A percentile compares a stretch with the other conserved stretches of the same genome.
Evolutionary conservation across 2,113 vertebrate genomes (phyloP).

Genomic region (Otocyon megalotis): DNA sequence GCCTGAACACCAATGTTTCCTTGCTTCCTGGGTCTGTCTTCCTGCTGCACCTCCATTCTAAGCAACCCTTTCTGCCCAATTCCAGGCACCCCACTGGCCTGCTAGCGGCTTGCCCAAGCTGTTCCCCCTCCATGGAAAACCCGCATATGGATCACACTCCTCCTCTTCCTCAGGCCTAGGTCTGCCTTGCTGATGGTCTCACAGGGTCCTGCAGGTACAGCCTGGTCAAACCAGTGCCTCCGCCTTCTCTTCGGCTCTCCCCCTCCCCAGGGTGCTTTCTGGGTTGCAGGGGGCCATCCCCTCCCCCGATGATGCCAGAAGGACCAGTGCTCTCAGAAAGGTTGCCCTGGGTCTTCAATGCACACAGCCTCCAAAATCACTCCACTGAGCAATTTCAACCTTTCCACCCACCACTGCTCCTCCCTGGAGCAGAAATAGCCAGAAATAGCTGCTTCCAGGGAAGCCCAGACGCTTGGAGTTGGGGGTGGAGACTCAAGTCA

Average conservation of each 20-base stretch:
- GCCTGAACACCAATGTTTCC: not conserved
- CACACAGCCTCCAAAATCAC: not conserved
- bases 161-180: not conserved
- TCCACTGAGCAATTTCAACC: constrained; percentile 51
- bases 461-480: not conserved
- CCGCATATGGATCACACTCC: not conserved
- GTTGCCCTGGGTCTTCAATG: not conserved
- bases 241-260: rapidly evolving
- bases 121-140: not conserved
- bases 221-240: not conserved
- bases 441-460: constrained; percentile 75
- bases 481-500: constrained; percentile 26
- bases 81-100: not conserved
- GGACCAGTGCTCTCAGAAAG: not conserved
- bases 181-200: not conserved
- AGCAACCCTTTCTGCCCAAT: not conserved
- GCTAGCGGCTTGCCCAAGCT: not conserved
- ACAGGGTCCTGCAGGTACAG: not conserved
- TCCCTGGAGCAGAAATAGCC: constrained; percentile 65
- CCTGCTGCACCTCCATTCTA: not conserved
- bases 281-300: not conserved
- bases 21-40: not conserved
- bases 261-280: not conserved
- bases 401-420: constrained; percentile 63
- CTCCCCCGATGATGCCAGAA: not conserved